These are phyloP conservation scores for Trachymyrmex septentrionalis DNA, from an alignment of 1,140 invertebrate species.

Conservation along the genomic window DNA sequence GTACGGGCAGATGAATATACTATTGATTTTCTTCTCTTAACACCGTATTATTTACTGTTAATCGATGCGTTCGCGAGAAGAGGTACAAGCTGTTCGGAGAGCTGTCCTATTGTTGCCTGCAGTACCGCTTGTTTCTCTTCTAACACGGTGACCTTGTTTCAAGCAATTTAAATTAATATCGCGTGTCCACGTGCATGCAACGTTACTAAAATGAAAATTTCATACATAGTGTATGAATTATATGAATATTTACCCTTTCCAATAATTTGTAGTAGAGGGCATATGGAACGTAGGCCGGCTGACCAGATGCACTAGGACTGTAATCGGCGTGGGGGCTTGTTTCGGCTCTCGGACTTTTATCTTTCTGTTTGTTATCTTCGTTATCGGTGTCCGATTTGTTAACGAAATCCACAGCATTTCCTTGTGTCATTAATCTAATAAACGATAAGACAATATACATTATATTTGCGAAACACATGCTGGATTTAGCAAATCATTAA, in stretches of 20 bases:
- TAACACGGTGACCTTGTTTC: constrained; percentile 80
- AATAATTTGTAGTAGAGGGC: constrained; percentile 83
- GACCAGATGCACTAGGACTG: constrained; percentile 66
- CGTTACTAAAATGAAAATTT: constrained; percentile 20
- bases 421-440: constrained; percentile 41
- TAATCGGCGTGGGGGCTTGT: constrained; percentile 63
- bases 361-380: constrained; percentile 78
- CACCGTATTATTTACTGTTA: constrained; percentile 78
- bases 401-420: constrained; percentile 66
- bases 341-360: constrained; percentile 74
- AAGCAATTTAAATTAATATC: constrained; percentile 59
- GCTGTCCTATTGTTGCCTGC: constrained; percentile 81
- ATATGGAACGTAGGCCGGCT: constrained; percentile 83
- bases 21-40: constrained; percentile 51
- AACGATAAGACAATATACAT: constrained; percentile 1
- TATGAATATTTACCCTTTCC: constrained; percentile 80
- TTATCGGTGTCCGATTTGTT: constrained; percentile 76
- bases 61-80: constrained; percentile 75
- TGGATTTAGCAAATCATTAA: neutral
- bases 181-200: constrained; percentile 17
- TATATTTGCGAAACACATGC: neutral
- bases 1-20: constrained; percentile 67
- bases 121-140: constrained; percentile 83
- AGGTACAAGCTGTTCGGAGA: constrained; percentile 80
- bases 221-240: neutral